phyloP scores from a whole-genome alignment of 2,888 invertebrate species.

The Drosophila lacicola region DNA sequence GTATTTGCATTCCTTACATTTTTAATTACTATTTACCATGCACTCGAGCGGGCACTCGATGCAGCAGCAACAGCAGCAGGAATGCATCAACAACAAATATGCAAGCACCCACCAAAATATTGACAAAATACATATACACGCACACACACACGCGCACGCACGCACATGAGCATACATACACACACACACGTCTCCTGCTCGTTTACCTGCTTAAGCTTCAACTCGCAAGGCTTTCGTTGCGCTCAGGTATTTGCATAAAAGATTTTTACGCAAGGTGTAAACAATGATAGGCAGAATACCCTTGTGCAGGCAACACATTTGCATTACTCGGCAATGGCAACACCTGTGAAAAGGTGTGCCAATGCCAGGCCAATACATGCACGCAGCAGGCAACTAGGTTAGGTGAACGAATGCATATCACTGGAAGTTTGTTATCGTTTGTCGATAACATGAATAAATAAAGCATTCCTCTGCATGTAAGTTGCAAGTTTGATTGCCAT shows the following conservation, averaged over 20 bases:
- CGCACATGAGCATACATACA: constrained; percentile 3
- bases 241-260: constrained; percentile 58
- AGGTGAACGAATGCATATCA: constrained; percentile 5
- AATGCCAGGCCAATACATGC: constrained; percentile 55
- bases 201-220: not conserved
- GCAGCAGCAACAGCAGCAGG: constrained; percentile 41
- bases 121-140: constrained; percentile 52
- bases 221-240: constrained; percentile 13
- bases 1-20: constrained; percentile 76
- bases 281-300: constrained; percentile 40
- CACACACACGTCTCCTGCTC: not conserved
- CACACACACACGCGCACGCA: constrained; percentile 4
- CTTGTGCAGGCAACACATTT: constrained; percentile 11
- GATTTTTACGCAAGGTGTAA: constrained; percentile 63
- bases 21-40: constrained; percentile 79
- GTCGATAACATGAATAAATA: no score
- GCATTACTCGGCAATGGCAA: constrained; percentile 7
- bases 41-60: constrained; percentile 67
- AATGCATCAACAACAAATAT: constrained; percentile 59
- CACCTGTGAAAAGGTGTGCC: constrained; percentile 42
- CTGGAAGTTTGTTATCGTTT: not conserved
- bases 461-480: no score
- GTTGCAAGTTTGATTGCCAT: no score
- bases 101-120: constrained; percentile 66
- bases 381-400: constrained; percentile 28